Conservation (phyloP, 2,888 invertebrate genomes). For the Brachyopa scutellaris region DNA sequence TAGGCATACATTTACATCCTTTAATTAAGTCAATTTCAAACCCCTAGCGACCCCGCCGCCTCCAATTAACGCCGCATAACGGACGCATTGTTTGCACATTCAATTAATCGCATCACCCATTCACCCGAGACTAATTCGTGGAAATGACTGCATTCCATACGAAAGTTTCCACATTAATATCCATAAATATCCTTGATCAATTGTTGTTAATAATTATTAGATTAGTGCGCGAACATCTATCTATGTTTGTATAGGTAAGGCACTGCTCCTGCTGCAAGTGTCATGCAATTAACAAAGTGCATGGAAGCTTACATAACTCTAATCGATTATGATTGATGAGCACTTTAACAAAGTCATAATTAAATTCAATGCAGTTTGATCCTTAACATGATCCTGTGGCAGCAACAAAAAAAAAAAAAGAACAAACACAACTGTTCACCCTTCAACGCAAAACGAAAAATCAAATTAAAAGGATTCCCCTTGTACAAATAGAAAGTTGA, state of each 20-base stretch:
- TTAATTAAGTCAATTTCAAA: too few relatives aligned
- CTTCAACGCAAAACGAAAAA: conserved; percentile 35
- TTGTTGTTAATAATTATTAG: conserved; percentile 60
- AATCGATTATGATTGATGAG: too few relatives aligned
- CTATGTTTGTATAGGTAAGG: too few relatives aligned
- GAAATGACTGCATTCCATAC: conserved; percentile 53
- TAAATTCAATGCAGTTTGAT: too few relatives aligned
- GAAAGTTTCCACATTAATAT: conserved; percentile 60
- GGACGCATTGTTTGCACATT: conserved; percentile 19
- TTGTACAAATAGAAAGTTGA: conserved; percentile 64
- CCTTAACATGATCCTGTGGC: too few relatives aligned
- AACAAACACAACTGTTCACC: too few relatives aligned
- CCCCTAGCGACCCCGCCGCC: too few relatives aligned
- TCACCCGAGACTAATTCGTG: conserved; percentile 23
- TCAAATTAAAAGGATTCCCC: conserved; percentile 68
- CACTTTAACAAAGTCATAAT: too few relatives aligned
- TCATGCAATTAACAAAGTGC: conserved; percentile 39
- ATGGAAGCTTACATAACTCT: too few relatives aligned
- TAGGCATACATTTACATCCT: too few relatives aligned
- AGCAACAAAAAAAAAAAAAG: too few relatives aligned
- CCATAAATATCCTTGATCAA: conserved; percentile 62
- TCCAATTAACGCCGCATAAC: background rate
- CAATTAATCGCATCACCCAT: background rate
- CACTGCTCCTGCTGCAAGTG: too few relatives aligned
- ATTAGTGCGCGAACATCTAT: conserved; percentile 36